Base-by-base conservation (phyloP, 2,888 invertebrate genomes). In the Caradrina clavipalpis region DNA sequence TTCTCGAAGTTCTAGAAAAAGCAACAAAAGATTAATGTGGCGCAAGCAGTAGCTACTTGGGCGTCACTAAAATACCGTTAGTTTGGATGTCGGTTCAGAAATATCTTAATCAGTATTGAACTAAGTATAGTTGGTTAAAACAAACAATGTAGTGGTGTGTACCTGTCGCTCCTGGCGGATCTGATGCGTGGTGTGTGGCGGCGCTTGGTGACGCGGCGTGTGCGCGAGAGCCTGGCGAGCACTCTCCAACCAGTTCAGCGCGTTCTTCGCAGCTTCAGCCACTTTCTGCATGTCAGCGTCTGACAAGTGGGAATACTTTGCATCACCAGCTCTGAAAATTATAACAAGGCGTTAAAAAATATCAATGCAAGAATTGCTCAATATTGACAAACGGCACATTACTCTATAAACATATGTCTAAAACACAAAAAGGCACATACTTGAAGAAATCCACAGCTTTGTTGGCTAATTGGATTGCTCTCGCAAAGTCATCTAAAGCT, bases 221-320 rank as follows among this genome's bases (percentile, higher is more conserved):
- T 96, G 96, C 22, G 96, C 96, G 63, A 98, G 96, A 80, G 97
- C 96, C 70, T 97, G 96, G 71, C 98, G 96, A 80, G 98, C 97
- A 71, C 97, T 96, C 84, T 99, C 98, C 68, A 99, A 96, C 99
- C 99, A 99, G 76, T 97, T 96, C 84, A 97, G 97, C 73, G 98
- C 97, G 86, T 97, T 97, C 73, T 97, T 97, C 49, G 98, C 96
- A 3, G 97, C 96, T 73, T 97, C 97, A 53, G 96, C 93, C 67
- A 98, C 97, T 88, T 98, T 98, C 69, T 98, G 97, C 47, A 99
- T 97, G 82, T 99, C 99, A 45, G 98, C 97, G 35, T 98, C 97
- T 17, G 97, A 97, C 66, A 99, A 93, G 91, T 99, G 99, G 62
- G 97, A 96, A 91, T 97, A 98, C 87, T 97, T 98, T 26, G 97